Base-by-base conservation (phyloP, 2,888 invertebrate species). In the Parapristionchus giblindavisi region DNA sequence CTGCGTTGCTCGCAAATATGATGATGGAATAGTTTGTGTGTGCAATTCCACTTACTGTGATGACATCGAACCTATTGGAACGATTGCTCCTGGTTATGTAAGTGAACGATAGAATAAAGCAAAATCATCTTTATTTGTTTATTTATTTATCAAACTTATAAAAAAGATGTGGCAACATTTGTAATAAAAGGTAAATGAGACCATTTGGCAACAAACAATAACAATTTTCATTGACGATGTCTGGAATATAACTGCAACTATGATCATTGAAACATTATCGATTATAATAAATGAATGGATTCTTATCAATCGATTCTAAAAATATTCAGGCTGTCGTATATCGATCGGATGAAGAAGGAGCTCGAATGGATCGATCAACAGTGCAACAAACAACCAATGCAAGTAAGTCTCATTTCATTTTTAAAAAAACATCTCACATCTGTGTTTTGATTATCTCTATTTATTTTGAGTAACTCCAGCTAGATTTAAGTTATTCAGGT, bases 41-140 rank as follows among this genome's bases (percentile, higher is more conserved):
- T 66, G 66, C 51, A 66, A 66, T 21, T 17, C n/a, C 4, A 66
- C 66, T 3, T 32, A 27, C 27, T 66, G 66, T 36, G 66, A 66
- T 66, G 48, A 48, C 0, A 66, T 66, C 51, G 66, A 66, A 24
- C 11, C 8, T 21, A 48, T 48, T 21, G 48, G 48, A 48, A 21
- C 11, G 11, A 21, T 48, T 48, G 14, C 66, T 17, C 48, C 48
- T 14, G 48, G 48, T 32, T 51, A 32, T 17, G 66, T 66, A 17
- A 34, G n/a, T n/a, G n/a, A n/a, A n/a, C n/a, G n/a, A n/a, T n/a
- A n/a, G n/a, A n/a, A n/a, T n/a, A n/a, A n/a, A n/a, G n/a, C n/a
- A n/a, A n/a, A n/a, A n/a, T n/a, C n/a, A n/a, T n/a, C n/a, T n/a
- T n/a, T n/a, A n/a, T n/a, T n/a, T n/a, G n/a, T 17, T 61, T 36